Evolutionary conservation across 2,888 invertebrate genomes (phyloP), one percentile per base, ranked within the genome.

Genomic region (Pyrrhia umbra): DNA sequence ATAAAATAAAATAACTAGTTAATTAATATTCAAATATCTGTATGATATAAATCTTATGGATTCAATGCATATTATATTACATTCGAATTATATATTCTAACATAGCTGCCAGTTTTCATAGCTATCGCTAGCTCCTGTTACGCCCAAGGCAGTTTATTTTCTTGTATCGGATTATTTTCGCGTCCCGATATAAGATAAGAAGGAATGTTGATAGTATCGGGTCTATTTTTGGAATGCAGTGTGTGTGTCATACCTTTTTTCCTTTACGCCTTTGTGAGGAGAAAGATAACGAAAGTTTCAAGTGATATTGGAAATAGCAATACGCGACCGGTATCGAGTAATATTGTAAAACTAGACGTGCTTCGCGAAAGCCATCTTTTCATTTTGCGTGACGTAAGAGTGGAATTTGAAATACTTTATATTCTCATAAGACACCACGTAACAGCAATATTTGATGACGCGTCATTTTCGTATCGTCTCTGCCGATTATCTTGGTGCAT

Each of bases 301-400:
- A 68, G 65, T 65, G 66, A 68, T 68, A 68, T 68, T 68, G 66
- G 68, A 68, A 68, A 71, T 68, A 71, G 65, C 64, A 70, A 56
- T 64, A 67, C 45, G 15, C 63, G 70, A 37, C 39, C 66, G 45
- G 62, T 67, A 68, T 66, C 69, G 45, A 69, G 69, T 69, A 43
- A 69, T 67, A 70, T 63, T 46, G 39, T 39, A 13, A 46, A 66
- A 70, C 52, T 27, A 39, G 39, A n/a, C 39, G 45, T 23, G 61
- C 3, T 27, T 13, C 1, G 27, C 20, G 42, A 5, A 18, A 40
- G 42, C 13, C 42, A 42, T 18, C 20, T 42, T 42, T 42, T 42
- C 13, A 20, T 13, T 13, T 16, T 42, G 4, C 18, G 42, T 20
- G 20, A 42, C 20, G 20, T 13, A 21, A 20, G 13, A 20, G 34